These are phyloP conservation scores for Lemur catta DNA, from an alignment of 2,797 vertebrate species.

Conservation along the genomic window DNA sequence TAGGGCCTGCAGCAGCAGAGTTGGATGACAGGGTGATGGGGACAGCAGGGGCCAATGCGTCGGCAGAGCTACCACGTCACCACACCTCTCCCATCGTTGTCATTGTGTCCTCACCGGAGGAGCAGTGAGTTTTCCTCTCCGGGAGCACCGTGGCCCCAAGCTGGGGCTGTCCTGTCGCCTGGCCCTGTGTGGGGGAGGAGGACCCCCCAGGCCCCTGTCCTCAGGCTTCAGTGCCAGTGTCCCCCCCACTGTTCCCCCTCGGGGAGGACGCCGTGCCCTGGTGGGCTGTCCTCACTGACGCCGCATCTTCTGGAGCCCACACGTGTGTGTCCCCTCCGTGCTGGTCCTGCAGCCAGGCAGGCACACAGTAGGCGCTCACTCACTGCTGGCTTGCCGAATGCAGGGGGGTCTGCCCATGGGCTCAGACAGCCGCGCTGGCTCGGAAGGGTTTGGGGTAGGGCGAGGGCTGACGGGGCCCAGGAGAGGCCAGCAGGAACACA, in stretches of 20 bases:
- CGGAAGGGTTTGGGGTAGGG: not conserved
- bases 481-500: not conserved
- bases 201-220: not conserved
- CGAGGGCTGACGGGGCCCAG: not conserved
- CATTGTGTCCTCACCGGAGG: not conserved
- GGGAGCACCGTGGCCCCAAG: rapidly evolving
- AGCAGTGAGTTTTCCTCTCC: not conserved
- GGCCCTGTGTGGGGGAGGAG: not conserved
- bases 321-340: not conserved
- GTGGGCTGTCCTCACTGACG: not conserved
- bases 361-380: not conserved
- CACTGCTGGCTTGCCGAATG: not conserved
- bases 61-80: not conserved
- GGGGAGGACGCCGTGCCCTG: not conserved
- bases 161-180: not conserved
- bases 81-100: too few relatives aligned
- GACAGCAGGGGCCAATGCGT: too few relatives aligned
- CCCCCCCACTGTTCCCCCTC: not conserved
- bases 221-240: not conserved
- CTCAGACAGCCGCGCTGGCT: not conserved
- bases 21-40: not conserved
- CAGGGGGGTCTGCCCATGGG: not conserved
- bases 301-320: not conserved
- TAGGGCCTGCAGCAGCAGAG: too few relatives aligned
- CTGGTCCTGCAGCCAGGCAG: not conserved